phyloP scores from a whole-genome alignment of 30 jellyfish, hydroid and myxozoan species.

The Aurelia aurita complex sp. Pacific region DNA sequence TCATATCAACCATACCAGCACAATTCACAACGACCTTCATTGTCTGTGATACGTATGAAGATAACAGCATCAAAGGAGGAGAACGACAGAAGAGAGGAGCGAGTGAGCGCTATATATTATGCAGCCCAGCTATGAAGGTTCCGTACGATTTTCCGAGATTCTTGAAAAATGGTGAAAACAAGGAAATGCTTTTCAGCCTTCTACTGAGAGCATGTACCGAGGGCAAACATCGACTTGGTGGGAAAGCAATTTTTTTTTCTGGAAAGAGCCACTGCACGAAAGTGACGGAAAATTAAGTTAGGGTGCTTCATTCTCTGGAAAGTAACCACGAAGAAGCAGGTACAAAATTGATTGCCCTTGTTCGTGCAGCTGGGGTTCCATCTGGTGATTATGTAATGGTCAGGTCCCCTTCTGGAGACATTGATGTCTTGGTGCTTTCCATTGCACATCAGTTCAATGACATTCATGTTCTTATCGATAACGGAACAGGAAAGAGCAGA shows the following conservation, averaged over 20 bases:
- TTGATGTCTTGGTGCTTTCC: constrained; percentile 12
- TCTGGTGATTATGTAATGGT: constrained; percentile 45
- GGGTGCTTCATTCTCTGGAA: background rate
- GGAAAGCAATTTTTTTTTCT: constrained; percentile 11
- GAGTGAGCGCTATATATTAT: constrained; percentile 36
- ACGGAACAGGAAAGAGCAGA: constrained; percentile 35
- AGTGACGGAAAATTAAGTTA: constrained; percentile 21
- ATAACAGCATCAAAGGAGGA: constrained; percentile 19
- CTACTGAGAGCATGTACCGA: constrained; percentile 6
- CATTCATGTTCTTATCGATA: constrained; percentile 21
- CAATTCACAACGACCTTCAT: constrained; percentile 3
- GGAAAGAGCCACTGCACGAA: constrained; percentile 12
- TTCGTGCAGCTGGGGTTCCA: constrained; percentile 14
- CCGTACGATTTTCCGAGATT: constrained; percentile 26
- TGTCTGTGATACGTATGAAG: constrained; percentile 32
- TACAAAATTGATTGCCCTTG: constrained; percentile 38
- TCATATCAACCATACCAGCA: constrained; percentile 12
- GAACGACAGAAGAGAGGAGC: constrained; percentile 29
- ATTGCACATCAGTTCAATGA: background rate
- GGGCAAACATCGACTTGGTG: constrained; percentile 5
- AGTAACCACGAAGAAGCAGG: constrained; percentile 36
- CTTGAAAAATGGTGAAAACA: constrained; percentile 26
- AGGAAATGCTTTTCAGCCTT: constrained; percentile 40
- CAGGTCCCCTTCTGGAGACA: constrained; percentile 52
- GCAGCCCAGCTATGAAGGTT: constrained; percentile 31